These are phyloP conservation scores for Holothuria glaberrima DNA, from an alignment of 35 echinoderm and acorn worm genomes.

Conservation along the genomic window DNA sequence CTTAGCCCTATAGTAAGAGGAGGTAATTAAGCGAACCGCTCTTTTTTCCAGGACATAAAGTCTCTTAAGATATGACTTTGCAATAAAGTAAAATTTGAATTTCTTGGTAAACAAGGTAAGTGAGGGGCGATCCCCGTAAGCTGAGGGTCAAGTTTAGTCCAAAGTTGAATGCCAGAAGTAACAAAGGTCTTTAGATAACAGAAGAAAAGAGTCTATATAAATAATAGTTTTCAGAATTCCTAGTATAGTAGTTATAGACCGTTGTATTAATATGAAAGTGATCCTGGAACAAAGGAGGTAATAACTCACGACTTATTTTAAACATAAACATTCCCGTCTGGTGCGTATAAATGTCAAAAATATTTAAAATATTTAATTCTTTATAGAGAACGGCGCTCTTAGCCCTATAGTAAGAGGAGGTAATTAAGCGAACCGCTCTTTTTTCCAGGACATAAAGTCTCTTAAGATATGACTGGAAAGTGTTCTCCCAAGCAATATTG, in stretches of 20 bases:
- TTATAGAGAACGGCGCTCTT: background rate
- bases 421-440: background rate
- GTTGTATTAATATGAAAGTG: background rate
- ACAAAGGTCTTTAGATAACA: too few relatives aligned
- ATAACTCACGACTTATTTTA: background rate
- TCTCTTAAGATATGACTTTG: background rate
- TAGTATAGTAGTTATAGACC: too few relatives aligned
- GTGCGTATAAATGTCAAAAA: conserved; percentile 24
- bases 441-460: background rate
- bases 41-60: background rate
- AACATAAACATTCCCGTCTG: background rate
- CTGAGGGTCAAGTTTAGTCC: too few relatives aligned
- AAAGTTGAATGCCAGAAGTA: too few relatives aligned
- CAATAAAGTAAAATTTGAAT: too few relatives aligned
- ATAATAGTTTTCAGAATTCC: too few relatives aligned
- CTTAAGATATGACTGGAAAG: background rate
- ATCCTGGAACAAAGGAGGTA: background rate
- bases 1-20: background rate
- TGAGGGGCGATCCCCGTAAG: too few relatives aligned
- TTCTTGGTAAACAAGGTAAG: too few relatives aligned
- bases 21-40: background rate
- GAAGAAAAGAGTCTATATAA: too few relatives aligned
- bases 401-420: background rate
- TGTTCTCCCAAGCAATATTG: background rate
- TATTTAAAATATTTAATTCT: background rate